phyloP scores from a whole-genome alignment of 2,888 invertebrate genomes.

The Agrotis puta region DNA sequence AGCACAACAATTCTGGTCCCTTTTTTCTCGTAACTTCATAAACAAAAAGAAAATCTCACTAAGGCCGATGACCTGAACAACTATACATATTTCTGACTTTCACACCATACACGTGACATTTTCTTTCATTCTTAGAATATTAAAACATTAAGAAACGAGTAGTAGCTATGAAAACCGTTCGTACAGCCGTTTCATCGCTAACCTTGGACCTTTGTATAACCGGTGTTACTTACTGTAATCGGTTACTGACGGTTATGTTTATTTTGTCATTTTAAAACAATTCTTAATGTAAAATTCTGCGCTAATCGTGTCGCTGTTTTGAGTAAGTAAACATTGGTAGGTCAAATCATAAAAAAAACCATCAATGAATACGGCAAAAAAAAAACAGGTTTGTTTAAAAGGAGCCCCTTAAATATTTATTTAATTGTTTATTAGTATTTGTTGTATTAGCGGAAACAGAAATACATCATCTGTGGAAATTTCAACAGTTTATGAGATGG shows the following conservation, averaged over 20 bases:
- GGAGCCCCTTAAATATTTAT: too few relatives aligned
- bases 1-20: too few relatives aligned
- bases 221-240: constrained; percentile 39
- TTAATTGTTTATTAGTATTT: too few relatives aligned
- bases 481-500: too few relatives aligned
- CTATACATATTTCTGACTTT: constrained; percentile 31
- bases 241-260: constrained; percentile 8
- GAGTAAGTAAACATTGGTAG: background rate
- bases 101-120: constrained; percentile 11
- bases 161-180: constrained; percentile 28
- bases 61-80: constrained; percentile 30
- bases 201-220: constrained; percentile 45
- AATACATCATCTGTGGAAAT: too few relatives aligned
- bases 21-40: background rate
- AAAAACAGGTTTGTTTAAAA: too few relatives aligned
- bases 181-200: constrained; percentile 38
- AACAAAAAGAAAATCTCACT: constrained; percentile 31
- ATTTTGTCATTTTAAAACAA: constrained; percentile 22
- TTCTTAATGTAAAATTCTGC: constrained; percentile 2
- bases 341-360: background rate
- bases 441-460: too few relatives aligned
- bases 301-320: background rate
- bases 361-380: too few relatives aligned
- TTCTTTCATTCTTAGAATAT: constrained; percentile 50
- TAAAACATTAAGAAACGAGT: constrained; percentile 30